phyloP scores from a whole-genome alignment of 2,797 vertebrate species.

The Microctenopoma stevenorrisi region DNA sequence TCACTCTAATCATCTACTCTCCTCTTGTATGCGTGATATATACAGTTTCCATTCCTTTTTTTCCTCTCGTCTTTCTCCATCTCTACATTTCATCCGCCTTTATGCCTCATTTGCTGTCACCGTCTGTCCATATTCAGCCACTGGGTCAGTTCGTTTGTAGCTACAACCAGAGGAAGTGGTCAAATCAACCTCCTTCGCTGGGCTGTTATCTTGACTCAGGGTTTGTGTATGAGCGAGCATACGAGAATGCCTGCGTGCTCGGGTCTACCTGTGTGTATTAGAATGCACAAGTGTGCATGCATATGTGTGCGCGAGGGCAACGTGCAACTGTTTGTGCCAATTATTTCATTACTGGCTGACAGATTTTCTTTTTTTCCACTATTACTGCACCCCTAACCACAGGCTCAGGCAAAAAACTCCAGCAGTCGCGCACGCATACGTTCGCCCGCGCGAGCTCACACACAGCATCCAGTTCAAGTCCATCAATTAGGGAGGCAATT shows the following conservation, averaged over 20 bases:
- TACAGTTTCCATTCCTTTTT: neutral
- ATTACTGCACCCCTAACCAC: slow-evolving; percentile 62
- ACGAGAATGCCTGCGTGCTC: neutral
- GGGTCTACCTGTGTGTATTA: neutral
- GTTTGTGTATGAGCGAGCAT: slow-evolving; percentile 7
- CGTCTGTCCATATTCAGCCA: slow-evolving; percentile 61
- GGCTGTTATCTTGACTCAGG: slow-evolving; percentile 62
- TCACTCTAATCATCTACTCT: slow-evolving; percentile 25
- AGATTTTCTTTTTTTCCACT: slow-evolving; percentile 67
- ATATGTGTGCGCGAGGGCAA: neutral
- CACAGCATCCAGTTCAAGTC: slow-evolving; percentile 73
- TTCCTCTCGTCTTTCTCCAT: slow-evolving; percentile 14
- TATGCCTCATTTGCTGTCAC: slow-evolving; percentile 67
- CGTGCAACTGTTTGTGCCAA: slow-evolving; percentile 72
- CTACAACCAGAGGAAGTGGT: slow-evolving; percentile 63
- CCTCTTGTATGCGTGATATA: slow-evolving; percentile 1
- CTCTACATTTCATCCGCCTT: slow-evolving; percentile 48
- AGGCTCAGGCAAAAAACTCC: slow-evolving; percentile 46
- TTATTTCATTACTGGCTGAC: slow-evolving; percentile 80
- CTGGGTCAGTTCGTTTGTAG: slow-evolving; percentile 65
- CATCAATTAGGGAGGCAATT: slow-evolving; percentile 86
- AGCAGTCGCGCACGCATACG: slow-evolving; percentile 31
- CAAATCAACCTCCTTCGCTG: slow-evolving; percentile 54
- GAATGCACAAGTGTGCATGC: neutral
- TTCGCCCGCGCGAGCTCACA: slow-evolving; percentile 25